Conservation (phyloP, 2,113 vertebrate species). For the Gallinago jamesoni region DNA sequence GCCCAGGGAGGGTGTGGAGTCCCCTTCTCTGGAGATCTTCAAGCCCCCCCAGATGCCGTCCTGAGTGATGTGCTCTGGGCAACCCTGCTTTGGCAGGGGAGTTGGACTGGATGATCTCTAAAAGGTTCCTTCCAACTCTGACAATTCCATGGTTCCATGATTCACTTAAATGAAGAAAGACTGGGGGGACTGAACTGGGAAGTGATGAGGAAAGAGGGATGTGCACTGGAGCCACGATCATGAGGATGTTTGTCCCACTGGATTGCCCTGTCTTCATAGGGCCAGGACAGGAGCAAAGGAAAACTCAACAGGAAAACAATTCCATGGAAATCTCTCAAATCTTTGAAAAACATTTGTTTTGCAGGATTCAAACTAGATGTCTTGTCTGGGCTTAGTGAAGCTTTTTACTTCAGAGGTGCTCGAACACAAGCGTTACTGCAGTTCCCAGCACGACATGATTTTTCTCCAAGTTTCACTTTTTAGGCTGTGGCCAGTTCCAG, state of each 20-base stretch:
- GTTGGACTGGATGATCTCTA: too few relatives aligned
- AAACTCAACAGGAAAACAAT: neutral
- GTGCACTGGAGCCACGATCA: rapidly evolving
- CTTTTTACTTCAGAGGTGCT: neutral
- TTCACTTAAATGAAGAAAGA: neutral
- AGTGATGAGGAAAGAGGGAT: neutral
- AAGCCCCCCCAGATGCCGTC: too few relatives aligned
- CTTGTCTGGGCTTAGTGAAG: neutral
- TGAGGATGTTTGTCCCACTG: neutral
- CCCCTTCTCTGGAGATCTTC: too few relatives aligned
- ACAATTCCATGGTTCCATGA: neutral
- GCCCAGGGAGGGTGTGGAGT: too few relatives aligned
- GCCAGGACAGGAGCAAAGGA: neutral
- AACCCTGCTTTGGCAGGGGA: too few relatives aligned
- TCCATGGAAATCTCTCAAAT: neutral
- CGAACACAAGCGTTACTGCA: neutral
- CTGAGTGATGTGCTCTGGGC: too few relatives aligned
- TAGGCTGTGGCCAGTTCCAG: neutral
- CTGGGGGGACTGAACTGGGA: neutral
- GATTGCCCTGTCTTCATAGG: neutral
- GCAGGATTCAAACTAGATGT: neutral
- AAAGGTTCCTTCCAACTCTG: too few relatives aligned
- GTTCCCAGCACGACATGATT: neutral
- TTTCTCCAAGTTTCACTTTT: neutral
- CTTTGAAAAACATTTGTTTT: neutral